A percentile compares a stretch with the other conserved stretches of the same genome.
Evolutionary conservation across 2,888 invertebrate genomes (phyloP).

Genomic region (Rhingia campestris): DNA sequence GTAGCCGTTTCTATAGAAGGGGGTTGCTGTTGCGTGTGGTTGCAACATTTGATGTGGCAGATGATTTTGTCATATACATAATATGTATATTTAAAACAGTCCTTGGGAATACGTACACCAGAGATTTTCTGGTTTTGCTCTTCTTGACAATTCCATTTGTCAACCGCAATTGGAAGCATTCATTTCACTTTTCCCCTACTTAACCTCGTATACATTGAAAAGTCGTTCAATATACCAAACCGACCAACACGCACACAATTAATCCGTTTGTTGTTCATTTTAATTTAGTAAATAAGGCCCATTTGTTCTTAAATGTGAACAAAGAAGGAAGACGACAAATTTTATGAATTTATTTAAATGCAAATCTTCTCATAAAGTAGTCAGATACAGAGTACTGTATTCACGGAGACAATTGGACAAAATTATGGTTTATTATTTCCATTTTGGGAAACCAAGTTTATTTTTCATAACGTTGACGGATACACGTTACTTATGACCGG

Average conservation of each 20-base stretch:
- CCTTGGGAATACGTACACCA: conserved; percentile 10
- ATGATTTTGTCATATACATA: neutral
- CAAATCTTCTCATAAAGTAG: no score
- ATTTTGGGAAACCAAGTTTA: no score
- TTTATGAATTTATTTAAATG: no score
- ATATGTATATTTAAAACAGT: neutral
- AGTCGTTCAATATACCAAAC: neutral
- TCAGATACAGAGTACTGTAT: no score
- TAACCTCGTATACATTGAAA: neutral
- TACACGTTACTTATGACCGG: no score
- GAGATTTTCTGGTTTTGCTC: conserved; percentile 30
- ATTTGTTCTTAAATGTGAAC: neutral
- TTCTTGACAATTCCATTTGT: conserved; percentile 36
- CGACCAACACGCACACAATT: conserved; percentile 2
- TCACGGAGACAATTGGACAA: no score
- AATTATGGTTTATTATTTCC: no score
- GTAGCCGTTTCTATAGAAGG: neutral
- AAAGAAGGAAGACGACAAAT: neutral
- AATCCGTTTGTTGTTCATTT: conserved; percentile 11
- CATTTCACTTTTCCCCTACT: conserved; percentile 6
- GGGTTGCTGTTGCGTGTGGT: neutral
- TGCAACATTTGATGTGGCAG: conserved; percentile 12
- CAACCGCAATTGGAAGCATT: conserved; percentile 44
- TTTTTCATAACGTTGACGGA: no score
- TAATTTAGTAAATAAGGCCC: conserved; percentile 3